Percentiles rank a stretch among this genome's conserved stretches.
Conservation (phyloP, 1,140 invertebrate species). For the Cataglyphis hispanica region DNA sequence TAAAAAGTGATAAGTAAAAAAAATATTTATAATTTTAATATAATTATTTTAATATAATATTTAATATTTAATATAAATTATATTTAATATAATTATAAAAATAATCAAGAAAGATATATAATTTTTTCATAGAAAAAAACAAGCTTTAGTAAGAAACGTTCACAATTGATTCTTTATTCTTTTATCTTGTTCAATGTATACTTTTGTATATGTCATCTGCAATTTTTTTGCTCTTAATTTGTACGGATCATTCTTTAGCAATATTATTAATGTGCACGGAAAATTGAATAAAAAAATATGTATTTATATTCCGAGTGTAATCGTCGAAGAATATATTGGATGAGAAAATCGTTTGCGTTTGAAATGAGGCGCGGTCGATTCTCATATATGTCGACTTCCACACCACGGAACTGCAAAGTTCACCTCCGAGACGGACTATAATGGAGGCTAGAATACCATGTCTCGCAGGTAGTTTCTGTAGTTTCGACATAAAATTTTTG, state of each 20-base stretch:
- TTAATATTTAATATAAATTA: too few relatives aligned
- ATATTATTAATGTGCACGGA: neutral
- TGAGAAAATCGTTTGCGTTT: conserved; percentile 17
- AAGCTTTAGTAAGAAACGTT: too few relatives aligned
- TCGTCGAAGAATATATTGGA: neutral
- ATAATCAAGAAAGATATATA: too few relatives aligned
- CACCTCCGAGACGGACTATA: neutral
- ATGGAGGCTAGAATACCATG: conserved; percentile 21
- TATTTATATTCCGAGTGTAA: neutral
- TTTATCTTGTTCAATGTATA: neutral
- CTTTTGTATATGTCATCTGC: neutral
- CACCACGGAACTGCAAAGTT: neutral
- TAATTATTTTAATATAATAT: too few relatives aligned
- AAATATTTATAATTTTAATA: too few relatives aligned
- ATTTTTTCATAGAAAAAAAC: too few relatives aligned
- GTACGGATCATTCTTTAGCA: neutral
- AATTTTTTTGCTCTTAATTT: neutral
- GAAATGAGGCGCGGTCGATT: conserved; percentile 34
- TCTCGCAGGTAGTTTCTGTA: conserved; percentile 22
- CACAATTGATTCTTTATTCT: neutral
- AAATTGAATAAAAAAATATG: neutral
- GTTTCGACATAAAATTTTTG: conserved; percentile 69
- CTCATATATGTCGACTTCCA: neutral
- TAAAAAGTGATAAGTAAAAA: too few relatives aligned
- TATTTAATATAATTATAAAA: too few relatives aligned